phyloP scores from a whole-genome alignment of 2,113 vertebrate genomes.

The Neolamprologus brichardi region DNA sequence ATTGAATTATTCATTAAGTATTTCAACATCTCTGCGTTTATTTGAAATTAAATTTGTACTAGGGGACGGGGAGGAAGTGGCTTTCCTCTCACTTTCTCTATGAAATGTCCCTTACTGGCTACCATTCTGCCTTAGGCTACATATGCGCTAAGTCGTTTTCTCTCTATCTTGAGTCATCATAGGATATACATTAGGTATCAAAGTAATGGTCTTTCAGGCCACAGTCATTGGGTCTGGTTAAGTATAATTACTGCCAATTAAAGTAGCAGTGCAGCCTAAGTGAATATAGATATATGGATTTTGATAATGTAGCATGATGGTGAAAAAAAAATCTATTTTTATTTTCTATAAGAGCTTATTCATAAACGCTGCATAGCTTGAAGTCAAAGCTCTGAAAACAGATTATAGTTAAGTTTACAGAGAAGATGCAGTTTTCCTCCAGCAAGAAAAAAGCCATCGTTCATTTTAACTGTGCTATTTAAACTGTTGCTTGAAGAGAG shows the following conservation, averaged over 20 bases:
- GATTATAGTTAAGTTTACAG: background rate
- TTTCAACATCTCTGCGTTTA: conserved; percentile 38
- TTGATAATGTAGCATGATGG: background rate
- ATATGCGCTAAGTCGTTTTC: background rate
- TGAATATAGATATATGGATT: background rate
- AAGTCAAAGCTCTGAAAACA: background rate
- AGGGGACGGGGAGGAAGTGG: background rate
- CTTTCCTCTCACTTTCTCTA: background rate
- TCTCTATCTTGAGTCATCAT: background rate
- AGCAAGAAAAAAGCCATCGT: background rate
- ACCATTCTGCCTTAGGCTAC: background rate
- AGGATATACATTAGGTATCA: background rate
- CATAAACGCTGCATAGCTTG: background rate
- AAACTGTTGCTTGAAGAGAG: conserved; percentile 13
- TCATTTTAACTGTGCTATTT: background rate
- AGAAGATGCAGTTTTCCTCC: background rate
- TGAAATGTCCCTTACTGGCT: conserved; percentile 1
- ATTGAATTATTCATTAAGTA: conserved; percentile 56
- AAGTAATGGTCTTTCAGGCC: conserved; percentile 14
- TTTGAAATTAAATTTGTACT: conserved; percentile 18
- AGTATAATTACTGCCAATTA: conserved; percentile 46
- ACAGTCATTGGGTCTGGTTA: conserved; percentile 45
- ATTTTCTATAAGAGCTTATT: background rate
- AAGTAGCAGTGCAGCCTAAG: conserved; percentile 1
- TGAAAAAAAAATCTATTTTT: background rate